Evolutionary conservation across 2,888 invertebrate genomes (phyloP), one percentile per base, ranked within the genome.

Genomic region (Tryphoninae sp.): DNA sequence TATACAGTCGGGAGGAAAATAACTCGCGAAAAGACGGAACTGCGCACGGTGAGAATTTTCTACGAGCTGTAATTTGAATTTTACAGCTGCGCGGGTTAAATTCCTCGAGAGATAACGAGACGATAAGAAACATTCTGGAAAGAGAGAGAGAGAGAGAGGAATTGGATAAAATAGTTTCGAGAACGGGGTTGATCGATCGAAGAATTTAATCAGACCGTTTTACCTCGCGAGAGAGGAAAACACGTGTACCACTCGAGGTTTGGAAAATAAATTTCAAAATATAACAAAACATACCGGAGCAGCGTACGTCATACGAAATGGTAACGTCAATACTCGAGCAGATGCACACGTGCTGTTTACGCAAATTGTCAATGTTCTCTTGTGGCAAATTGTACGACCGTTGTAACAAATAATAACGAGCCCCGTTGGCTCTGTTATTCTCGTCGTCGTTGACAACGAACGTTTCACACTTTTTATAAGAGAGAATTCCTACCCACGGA

Each of bases 301-400:
- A 22, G 6, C n/a, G 22, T 64, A 40, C 40, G 53, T 42, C 40
- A 64, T 64, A 62, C 7, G 53, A 64, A 40, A 73, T 64, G 9
- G 22, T n/a, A 73, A 40, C 11, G 69, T 55, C 58, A 58, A 71
- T 42, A 71, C 42, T 58, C n/a, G 64, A 53, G 26, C 23, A 23
- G 65, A 55, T 65, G 23, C 3, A 51, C 55, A 65, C 3, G 7
- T n/a, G 53, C 45, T 45, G 45, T 45, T 49, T n/a, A 11, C 42
- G 22, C n/a, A 16, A 40, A 73, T 73, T 19, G 42, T 13, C 11
- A 53, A 22, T 40, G 26, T 65, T 58, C 11, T 6, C 22, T 23
- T 13, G 11, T n/a, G 53, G 40, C 11, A 6, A 33, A 62, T 62
- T 51, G 40, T 33, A 4, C 16, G 6, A 23, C 23, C 19, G 13